phyloP scores from a whole-genome alignment of 2,888 invertebrate species.

The Callimorpha dominula region DNA sequence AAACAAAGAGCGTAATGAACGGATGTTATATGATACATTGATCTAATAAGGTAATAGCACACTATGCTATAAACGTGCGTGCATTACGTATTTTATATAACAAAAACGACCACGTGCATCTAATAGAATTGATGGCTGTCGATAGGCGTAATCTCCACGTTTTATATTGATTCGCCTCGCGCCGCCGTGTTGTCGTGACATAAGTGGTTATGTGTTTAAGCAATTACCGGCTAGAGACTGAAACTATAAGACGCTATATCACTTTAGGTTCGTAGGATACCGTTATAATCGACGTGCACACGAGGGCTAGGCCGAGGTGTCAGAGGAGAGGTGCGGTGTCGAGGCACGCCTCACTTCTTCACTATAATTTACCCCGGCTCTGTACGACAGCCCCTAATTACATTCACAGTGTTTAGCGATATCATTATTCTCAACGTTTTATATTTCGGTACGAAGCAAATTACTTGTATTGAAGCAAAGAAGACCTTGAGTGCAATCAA shows the following conservation, averaged over 20 bases:
- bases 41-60: slow-evolving; percentile 8
- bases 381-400: slow-evolving; percentile 69
- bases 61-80: slow-evolving; percentile 9
- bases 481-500: too few species aligned
- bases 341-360: slow-evolving; percentile 61
- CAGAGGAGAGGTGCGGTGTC: slow-evolving; percentile 68
- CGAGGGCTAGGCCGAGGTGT: slow-evolving; percentile 72
- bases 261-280: slow-evolving; percentile 58
- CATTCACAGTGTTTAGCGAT: slow-evolving; percentile 60
- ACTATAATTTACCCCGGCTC: slow-evolving; percentile 73
- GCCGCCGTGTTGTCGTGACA: slow-evolving; percentile 61
- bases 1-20: neutral
- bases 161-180: slow-evolving; percentile 71
- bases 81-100: slow-evolving; percentile 42
- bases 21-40: neutral
- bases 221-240: slow-evolving; percentile 73
- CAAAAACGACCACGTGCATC: slow-evolving; percentile 38
- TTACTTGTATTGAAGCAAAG: too few species aligned
- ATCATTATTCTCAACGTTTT: slow-evolving; percentile 59
- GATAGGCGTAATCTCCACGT: slow-evolving; percentile 57
- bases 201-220: slow-evolving; percentile 77
- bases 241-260: slow-evolving; percentile 57
- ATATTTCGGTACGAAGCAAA: neutral
- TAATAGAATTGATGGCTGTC: slow-evolving; percentile 62
- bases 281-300: slow-evolving; percentile 79